phyloP scores from a whole-genome alignment of 2,113 vertebrate genomes.

The Sphyrna mokarran region DNA sequence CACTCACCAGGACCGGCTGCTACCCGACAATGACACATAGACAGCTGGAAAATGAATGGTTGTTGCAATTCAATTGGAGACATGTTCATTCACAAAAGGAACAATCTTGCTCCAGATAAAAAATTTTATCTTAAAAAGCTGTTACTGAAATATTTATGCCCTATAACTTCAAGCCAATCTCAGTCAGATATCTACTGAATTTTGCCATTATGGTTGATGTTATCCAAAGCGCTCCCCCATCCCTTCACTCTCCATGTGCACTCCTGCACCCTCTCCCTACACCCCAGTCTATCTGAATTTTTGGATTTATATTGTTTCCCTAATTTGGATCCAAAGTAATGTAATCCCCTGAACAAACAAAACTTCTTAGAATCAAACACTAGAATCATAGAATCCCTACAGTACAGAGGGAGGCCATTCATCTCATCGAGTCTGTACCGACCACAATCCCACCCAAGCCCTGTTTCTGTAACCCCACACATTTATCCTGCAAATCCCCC shows the following conservation, averaged over 20 bases:
- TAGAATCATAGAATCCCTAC: too few relatives aligned
- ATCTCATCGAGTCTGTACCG: too few relatives aligned
- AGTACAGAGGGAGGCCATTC: too few relatives aligned
- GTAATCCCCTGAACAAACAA: not conserved
- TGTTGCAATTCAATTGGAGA: not conserved
- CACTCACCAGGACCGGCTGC: not conserved
- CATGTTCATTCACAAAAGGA: not conserved
- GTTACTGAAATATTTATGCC: not conserved
- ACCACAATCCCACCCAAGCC: too few relatives aligned
- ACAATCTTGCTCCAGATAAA: not conserved
- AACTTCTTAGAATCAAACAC: rapidly evolving
- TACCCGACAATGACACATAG: not conserved
- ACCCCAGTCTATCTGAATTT: not conserved
- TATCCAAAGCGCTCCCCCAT: not conserved
- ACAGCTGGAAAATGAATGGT: not conserved
- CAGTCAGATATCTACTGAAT: not conserved
- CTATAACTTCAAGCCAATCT: not conserved
- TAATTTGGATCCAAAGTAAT: not conserved
- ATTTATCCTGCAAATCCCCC: too few relatives aligned
- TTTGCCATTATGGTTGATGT: not conserved
- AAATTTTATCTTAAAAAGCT: not conserved
- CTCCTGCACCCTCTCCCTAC: too few relatives aligned
- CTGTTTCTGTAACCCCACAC: too few relatives aligned
- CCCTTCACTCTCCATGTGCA: too few relatives aligned
- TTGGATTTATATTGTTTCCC: not conserved